Evolutionary conservation across 2,888 invertebrate genomes (phyloP), one percentile per base, ranked within the genome.

Genomic region (Lasioglossum lativentre): DNA sequence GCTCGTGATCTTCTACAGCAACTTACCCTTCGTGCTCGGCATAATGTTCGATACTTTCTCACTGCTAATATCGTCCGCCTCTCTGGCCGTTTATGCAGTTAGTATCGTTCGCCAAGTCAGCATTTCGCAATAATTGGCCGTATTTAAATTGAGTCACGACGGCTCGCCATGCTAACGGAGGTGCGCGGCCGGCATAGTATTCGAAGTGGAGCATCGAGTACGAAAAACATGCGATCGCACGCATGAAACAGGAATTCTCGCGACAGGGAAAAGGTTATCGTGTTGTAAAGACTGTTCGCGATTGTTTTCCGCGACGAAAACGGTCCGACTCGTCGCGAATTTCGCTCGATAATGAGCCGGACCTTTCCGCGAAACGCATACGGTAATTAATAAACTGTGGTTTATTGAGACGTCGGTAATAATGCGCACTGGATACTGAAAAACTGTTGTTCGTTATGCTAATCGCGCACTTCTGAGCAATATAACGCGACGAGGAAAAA

Each of bases 21-120:
- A 93, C 92, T 93, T 83, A 93, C 93, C 84, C 86, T 89, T 90
- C 38, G 80, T 82, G 78, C 86, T 91, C 84, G 80, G 79, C 93
- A 92, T 93, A 75, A 78, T 83, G 90, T 83, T 66, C 80, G 73
- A 71, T 81, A 82, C 81, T 82, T 73, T 80, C 56, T 40, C 80
- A 84, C 88, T 82, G 79, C 68, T 73, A 73, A 73, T 75, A 34
- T 77, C 81, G 84, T 82, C 56, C 77, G 83, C 68, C 45, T 86
- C 70, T 59, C 80, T 66, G 75, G 73, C 76, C 66, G 81, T 78
- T 90, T 82, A 88, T 85, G 86, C 84, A 75, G 85, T 85, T 80
- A 72, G 71, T 30, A 71, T 77, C 56, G 75, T 83, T 87, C 82
- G 91, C 85, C 79, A 79, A 90, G 89, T 93, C 92, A 92, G 92